Base-by-base conservation (phyloP, 1,140 invertebrate genomes). In the Archegozetes longisetosus region DNA sequence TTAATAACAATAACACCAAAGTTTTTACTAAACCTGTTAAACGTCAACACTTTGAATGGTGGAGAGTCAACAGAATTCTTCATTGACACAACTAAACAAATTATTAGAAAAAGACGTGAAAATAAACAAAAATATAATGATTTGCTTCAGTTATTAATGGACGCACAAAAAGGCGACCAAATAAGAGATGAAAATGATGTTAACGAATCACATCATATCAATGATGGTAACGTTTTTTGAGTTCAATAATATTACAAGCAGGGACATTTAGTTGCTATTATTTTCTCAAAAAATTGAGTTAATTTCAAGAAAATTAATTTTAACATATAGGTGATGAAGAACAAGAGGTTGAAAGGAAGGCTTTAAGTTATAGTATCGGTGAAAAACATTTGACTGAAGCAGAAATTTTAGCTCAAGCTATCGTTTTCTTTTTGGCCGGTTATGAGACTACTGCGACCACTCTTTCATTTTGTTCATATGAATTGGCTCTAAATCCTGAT, bases 371-470 rank as follows among this genome's bases (percentile, higher is more conserved):
- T 17, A 53, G n/a, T 53, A 53, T 53, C 12, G 52, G 52, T 17
- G 14, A n/a, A 25, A 53, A 53, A 53, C 23, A 26, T 55, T 78
- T 80, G 64, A 74, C 73, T 1, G 79, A 80, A 48, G 75, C 79
- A 76, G n/a, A n/a, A n/a, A n/a, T n/a, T n/a, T n/a, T n/a, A n/a
- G n/a, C n/a, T n/a, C n/a, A n/a, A n/a, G n/a, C 77, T 0, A 70
- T 79, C 1, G 26, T 81, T 6, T 84, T 85, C 63, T 81, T 83
- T 64, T 70, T 76, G 1, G 83, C 77, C 54, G 81, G 80, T 2
- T 83, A 79, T 64, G 81, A 82, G 68, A 81, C 80, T 0, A 75
- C 78, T 0, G 70, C 78, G 0, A 17, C 3, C n/a, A 46, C 14
- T 12, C 24, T 20, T 12, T 46, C 75, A 0, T 80, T 79, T 60